phyloP scores from a whole-genome alignment of 2,797 vertebrate species.

The Liasis olivaceus region DNA sequence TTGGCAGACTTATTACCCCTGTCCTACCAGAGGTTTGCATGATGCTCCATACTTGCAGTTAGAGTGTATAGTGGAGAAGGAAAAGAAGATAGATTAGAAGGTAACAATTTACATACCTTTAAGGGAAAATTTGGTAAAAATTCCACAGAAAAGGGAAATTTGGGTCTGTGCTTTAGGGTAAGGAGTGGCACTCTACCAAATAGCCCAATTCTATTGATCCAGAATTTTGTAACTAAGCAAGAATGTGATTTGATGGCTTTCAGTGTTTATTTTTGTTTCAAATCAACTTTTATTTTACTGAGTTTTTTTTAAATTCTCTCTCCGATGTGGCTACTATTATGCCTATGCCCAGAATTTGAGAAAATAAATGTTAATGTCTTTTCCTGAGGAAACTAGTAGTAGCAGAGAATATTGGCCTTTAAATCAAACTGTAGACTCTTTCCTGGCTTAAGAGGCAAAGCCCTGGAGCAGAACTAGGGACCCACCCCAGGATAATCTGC shows the following conservation, averaged over 20 bases:
- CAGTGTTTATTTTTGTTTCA: neutral
- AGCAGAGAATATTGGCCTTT: neutral
- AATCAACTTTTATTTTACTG: neutral
- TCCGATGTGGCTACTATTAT: neutral
- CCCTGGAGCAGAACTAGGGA: neutral
- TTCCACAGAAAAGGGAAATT: neutral
- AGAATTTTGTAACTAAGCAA: neutral
- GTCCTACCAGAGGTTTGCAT: neutral
- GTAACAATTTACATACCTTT: neutral
- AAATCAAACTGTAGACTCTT: neutral
- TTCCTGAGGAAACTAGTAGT: neutral
- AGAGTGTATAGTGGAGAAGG: neutral
- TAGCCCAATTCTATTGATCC: neutral
- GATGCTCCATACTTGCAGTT: neutral
- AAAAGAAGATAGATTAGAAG: neutral
- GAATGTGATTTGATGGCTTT: neutral
- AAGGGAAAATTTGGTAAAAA: neutral
- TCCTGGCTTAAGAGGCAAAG: neutral
- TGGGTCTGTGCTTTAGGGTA: neutral
- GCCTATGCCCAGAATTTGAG: neutral
- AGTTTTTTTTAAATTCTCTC: neutral
- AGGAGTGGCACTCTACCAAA: neutral
- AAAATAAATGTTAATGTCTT: neutral
- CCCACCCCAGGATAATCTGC: neutral
- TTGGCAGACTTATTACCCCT: neutral